Conservation (phyloP, 2,113 vertebrate species). For the Martes martes region DNA sequence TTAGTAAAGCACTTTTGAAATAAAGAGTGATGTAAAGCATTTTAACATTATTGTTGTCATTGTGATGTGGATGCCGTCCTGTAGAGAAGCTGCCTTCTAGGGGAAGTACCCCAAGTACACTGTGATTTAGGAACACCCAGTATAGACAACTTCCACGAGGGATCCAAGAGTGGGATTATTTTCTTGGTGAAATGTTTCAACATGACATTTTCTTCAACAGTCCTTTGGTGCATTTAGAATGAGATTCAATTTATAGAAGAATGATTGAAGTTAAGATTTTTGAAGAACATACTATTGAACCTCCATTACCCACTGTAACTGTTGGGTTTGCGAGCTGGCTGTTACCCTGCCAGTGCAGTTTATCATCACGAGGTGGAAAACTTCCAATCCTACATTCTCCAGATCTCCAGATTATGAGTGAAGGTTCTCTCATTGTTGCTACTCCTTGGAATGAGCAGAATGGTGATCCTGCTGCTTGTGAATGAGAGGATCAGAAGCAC, state of each 20-base stretch:
- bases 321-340: background rate
- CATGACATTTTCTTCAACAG: constrained; percentile 47
- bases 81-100: background rate
- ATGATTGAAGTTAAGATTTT: constrained; percentile 44
- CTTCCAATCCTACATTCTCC: background rate
- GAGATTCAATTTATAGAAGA: constrained; percentile 41
- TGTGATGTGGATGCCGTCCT: background rate
- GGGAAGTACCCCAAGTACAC: background rate
- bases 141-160: background rate
- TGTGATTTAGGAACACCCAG: background rate
- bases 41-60: constrained; percentile 56
- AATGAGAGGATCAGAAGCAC: background rate
- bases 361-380: background rate
- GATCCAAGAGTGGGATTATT: constrained; percentile 18
- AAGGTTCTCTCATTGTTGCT: background rate
- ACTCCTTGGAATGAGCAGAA: background rate
- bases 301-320: background rate
- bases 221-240: constrained; percentile 26
- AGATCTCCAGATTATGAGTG: background rate
- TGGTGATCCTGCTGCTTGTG: background rate
- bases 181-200: constrained; percentile 35
- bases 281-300: constrained; percentile 44
- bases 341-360: background rate
- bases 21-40: constrained; percentile 70
- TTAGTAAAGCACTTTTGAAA: constrained; percentile 72